Conservation (phyloP, 2,888 invertebrate genomes). For the Yponomeuta sedellus region DNA sequence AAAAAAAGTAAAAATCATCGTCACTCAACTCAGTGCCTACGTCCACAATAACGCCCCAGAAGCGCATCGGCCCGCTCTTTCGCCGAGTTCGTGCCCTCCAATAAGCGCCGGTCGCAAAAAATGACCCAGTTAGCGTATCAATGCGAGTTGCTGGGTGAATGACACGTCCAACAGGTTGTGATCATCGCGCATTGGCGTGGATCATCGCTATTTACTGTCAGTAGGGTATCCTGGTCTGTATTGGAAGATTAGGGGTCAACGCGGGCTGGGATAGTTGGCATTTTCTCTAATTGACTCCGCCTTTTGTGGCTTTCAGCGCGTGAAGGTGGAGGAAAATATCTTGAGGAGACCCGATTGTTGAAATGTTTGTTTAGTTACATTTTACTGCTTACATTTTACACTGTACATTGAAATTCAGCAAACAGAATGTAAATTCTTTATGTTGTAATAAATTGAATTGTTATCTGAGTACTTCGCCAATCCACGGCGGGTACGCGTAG, state of each 20-base stretch:
- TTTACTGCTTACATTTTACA: too few relatives aligned
- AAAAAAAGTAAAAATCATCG: too few relatives aligned
- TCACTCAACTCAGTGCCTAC: too few relatives aligned
- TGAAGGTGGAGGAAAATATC: not conserved
- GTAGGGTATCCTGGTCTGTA: not conserved
- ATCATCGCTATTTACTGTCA: conserved; percentile 2
- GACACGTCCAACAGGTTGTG: conserved; percentile 1
- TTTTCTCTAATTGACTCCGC: not conserved
- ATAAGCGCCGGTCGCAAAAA: conserved; percentile 14
- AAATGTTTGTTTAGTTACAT: too few relatives aligned
- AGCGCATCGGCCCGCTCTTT: not conserved
- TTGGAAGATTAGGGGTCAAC: too few relatives aligned
- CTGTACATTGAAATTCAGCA: too few relatives aligned
- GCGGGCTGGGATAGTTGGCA: not conserved
- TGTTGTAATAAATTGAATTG: too few relatives aligned
- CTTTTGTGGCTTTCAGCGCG: not conserved
- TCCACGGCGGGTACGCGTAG: too few relatives aligned
- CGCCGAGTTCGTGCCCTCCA: not conserved
- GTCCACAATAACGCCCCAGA: too few relatives aligned
- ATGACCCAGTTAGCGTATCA: conserved; percentile 1
- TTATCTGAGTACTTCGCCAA: too few relatives aligned
- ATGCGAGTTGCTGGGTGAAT: conserved; percentile 2
- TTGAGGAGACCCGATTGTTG: not conserved
- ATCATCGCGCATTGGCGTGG: conserved; percentile 1
- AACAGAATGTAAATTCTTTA: too few relatives aligned